Evolutionary conservation across 2,888 invertebrate species (phyloP).

Genomic region (Nymphalis polychloros): DNA sequence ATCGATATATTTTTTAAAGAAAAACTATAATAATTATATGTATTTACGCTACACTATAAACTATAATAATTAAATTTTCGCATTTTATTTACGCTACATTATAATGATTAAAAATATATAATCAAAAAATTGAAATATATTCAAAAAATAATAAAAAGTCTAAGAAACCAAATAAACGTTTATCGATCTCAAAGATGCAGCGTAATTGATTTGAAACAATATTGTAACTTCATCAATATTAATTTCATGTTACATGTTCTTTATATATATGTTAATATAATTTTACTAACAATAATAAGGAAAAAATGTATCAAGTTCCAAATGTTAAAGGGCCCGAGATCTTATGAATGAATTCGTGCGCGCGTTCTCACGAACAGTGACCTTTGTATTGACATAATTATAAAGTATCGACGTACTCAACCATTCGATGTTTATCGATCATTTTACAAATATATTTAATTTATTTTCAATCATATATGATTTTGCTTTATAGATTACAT

Average conservation of each 20-base stretch:
- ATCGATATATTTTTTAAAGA: too few species aligned
- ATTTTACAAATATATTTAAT: conserved; percentile 2
- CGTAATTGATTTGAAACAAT: neutral
- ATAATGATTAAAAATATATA: neutral
- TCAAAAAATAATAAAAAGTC: neutral
- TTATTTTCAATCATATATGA: conserved; percentile 1
- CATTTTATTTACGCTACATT: neutral
- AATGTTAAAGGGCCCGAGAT: neutral
- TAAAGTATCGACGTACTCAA: conserved; percentile 1
- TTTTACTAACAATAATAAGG: neutral
- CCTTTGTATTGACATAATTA: conserved; percentile 23
- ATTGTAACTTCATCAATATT: neutral
- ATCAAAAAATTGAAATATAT: too few species aligned
- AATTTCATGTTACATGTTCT: too few species aligned
- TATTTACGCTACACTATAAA: too few species aligned
- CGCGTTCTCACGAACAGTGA: conserved; percentile 24
- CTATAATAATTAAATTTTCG: too few species aligned
- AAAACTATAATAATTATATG: neutral
- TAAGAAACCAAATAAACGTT: neutral
- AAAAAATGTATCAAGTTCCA: neutral
- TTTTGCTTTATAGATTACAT: conserved; percentile 6
- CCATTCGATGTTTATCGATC: conserved; percentile 7
- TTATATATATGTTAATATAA: neutral
- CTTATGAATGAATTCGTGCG: conserved; percentile 28
- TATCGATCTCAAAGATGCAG: neutral